Base-by-base conservation (phyloP, 2,888 invertebrate species). In the Megastigmus dorsalis region DNA sequence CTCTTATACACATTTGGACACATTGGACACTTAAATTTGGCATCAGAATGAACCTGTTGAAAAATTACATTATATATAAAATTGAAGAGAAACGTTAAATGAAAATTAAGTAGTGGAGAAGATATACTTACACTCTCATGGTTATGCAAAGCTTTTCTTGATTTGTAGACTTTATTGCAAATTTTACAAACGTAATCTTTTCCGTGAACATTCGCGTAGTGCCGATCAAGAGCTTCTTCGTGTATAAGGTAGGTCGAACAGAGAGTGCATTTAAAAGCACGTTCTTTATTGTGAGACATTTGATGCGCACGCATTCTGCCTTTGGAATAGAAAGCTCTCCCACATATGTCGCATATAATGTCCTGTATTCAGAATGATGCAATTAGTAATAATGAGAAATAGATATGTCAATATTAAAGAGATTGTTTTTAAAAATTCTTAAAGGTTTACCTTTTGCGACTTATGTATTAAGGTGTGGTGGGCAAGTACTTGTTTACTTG, bases 1-100 rank as follows among this genome's bases (percentile, higher is more conserved):
- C 83, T 84, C 33, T 84, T 85, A 63, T 85, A 85, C 6, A 82
- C 79, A 38, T 84, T 85, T 1, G 82, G 76, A 52, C 85, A 85
- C n/a, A 82, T 26, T 5, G 69, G 71, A 57, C 85, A 85, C 66
- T 82, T 80, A 45, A 80, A 82, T 62, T 84, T 84, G 3, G 83
- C 84, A 30, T 79, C 80, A 13, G 80, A 80, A 62, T 85, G 85
- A 30, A 84, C 83, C 84, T 85, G 63, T 57, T 41, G 48, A 23
- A 36, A 71, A 59, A 54, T 30, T 41, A 33, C 18, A 5, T 15
- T 15, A 55, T 33, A 33, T 38, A 33, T 45, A 7, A 50, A 50
- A 48, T 15, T 63, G 6, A 18, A 7, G n/a, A n/a, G n/a, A n/a
- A n/a, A n/a, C n/a, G n/a, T 6, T 10, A 38, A 38, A 10, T 38